Evolutionary conservation across 2,888 invertebrate species (phyloP), one percentile per base, ranked within the genome.

Genomic region (Drosophila koepferae): DNA sequence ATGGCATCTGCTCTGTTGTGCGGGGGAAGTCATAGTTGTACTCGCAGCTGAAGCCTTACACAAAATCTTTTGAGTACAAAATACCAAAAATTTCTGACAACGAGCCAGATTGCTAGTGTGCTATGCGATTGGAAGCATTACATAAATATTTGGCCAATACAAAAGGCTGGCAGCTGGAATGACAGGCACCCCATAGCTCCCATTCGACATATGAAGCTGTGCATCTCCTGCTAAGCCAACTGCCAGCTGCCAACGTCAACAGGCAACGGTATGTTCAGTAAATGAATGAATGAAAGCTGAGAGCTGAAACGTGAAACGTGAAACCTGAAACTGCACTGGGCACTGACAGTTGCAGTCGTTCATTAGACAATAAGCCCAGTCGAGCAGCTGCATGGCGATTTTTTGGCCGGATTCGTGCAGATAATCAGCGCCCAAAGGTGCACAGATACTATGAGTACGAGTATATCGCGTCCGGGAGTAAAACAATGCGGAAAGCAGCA

Each of bases 351-450:
- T 60, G 73, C 73, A 73, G 43, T 77, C 69, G 74, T 77, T 78
- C 78, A 77, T 77, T 77, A 77, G 78, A 63, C 73, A 77, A 56
- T 69, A 77, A 76, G 71, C 76, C 76, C 56, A 60, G 56, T 28
- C 46, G 51, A 56, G 18, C 54, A 64, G 58, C 77, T 46, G 58
- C 23, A 51, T 6, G 54, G 71, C 58, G 14, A 46, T 56, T 60
- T 61, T 64, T 64, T 67, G 55, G 48, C 20, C 18, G n/a, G 34
- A 49, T 10, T 77, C 77, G 79, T 77, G 62, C 64, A 80, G 89
- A 90, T 86, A 86, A 86, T 90, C 90, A 90, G 82, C 86, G 72
- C 51, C 69, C 64, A 72, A 59, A 77, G 75, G 76, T 73, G 72
- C 56, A 58, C 65, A 28, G 53, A 36, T 46, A 36, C 60, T 6